Base-by-base conservation (phyloP, 2,113 vertebrate species). In the Alosa alosa region DNA sequence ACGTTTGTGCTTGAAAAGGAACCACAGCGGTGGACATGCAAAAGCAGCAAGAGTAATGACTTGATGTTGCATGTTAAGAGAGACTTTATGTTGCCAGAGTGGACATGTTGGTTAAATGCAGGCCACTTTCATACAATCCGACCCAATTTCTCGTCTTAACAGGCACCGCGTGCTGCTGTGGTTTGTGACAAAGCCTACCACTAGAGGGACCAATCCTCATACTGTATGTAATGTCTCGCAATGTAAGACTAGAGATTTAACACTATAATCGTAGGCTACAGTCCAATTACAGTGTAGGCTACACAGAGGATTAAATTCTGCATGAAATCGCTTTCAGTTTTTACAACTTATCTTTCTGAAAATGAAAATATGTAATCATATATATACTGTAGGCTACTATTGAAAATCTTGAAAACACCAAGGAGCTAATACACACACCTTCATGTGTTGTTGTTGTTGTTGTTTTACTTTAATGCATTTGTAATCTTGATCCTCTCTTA, bases 181-280 rank as follows among this genome's bases (percentile, higher is more conserved):
- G 20, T 11, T 82, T 22, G 4, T 39, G 25, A 5, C 41, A 75
- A 18, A 60, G 39, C 18, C 47, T 36, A 45, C 86, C 86, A 81
- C 86, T 84, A 84, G 86, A 87, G 82, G 86, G 83, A 15, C 49
- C 83, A 81, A 20, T 39, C 31, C 1, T 78, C 72, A 78, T 78
- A 31, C 31, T 31, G 31, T 31, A 44, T 31, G n/a, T 25, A 36
- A 72, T 25, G 10, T 25, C 64, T n/a, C 0, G 2, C 25, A 10
- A 72, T 25, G 13, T 39, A 36, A 36, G 36, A 31, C 9, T 39
- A 6, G 7, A 49, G 20, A 60, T 1, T 20, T 60, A 3, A 60
- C 4, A 49, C 9, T 13, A 49, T 10, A 49, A 9, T 49, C 11
- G 7, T 49, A 11, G 11, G 10, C 46, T 31, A 47, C 46, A 49